phyloP scores from a whole-genome alignment of 2,888 invertebrate species.

The Lingula anatina region DNA sequence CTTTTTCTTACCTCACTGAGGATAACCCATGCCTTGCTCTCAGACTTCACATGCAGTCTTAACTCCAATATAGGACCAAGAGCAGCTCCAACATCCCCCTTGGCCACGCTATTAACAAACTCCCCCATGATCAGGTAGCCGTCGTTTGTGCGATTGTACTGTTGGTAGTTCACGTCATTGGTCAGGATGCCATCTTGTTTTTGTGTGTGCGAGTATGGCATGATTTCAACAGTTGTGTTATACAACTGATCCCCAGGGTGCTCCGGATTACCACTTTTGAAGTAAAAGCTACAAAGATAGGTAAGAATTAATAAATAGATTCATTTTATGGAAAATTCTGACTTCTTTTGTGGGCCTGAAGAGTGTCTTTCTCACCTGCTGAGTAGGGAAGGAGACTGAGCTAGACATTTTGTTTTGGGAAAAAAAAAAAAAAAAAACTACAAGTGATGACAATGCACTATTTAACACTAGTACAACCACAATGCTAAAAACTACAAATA shows the following conservation, averaged over 20 bases:
- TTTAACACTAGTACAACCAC: too few relatives aligned
- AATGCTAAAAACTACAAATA: too few relatives aligned
- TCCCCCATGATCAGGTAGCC: constrained; percentile 67
- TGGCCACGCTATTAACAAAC: constrained; percentile 79
- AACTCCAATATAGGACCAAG: constrained; percentile 68
- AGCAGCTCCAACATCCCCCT: constrained; percentile 63
- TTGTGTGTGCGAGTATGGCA: constrained; percentile 57
- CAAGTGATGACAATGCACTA: too few relatives aligned
- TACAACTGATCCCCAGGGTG: constrained; percentile 84
- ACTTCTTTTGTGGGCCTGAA: too few relatives aligned
- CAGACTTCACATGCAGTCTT: constrained; percentile 72
- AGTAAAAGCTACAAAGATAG: constrained; percentile 36
- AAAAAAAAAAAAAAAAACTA: too few relatives aligned
- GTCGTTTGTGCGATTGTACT: constrained; percentile 58
- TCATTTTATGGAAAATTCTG: too few relatives aligned
- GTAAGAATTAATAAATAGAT: too few relatives aligned
- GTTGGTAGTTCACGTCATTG: too few relatives aligned
- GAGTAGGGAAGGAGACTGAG: too few relatives aligned
- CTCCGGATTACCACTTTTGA: constrained; percentile 76
- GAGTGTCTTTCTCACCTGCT: too few relatives aligned
- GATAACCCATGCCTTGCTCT: constrained; percentile 84
- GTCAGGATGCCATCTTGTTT: too few relatives aligned
- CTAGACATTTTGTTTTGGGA: too few relatives aligned
- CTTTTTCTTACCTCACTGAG: constrained; percentile 88
- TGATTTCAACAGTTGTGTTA: constrained; percentile 78